A percentile compares a stretch with the other conserved stretches of the same genome.
These are phyloP conservation scores for Scolopax bukidnonensis DNA, from an alignment of 2,797 vertebrate genomes.

Conservation along the genomic window DNA sequence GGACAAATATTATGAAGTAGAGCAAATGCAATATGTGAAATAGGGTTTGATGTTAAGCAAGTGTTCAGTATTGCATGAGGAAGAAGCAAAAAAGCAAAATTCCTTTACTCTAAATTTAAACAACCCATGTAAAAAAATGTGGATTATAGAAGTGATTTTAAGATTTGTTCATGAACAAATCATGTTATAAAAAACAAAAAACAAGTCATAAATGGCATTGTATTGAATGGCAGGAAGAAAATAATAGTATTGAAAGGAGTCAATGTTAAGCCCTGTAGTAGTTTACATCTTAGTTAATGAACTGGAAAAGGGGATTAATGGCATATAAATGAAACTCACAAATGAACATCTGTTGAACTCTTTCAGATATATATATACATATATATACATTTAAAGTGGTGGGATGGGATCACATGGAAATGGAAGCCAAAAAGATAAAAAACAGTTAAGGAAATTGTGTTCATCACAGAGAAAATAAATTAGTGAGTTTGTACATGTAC, in stretches of 20 bases:
- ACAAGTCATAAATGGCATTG: background rate
- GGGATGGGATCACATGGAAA: background rate
- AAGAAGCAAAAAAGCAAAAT: background rate
- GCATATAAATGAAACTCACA: background rate
- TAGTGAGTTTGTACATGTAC: background rate
- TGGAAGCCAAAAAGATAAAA: background rate
- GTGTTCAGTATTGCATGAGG: background rate
- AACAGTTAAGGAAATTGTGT: background rate
- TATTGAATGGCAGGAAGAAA: background rate
- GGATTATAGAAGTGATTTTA: background rate
- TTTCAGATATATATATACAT: background rate
- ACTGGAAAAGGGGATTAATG: background rate
- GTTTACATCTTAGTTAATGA: constrained; percentile 30
- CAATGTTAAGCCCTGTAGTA: background rate
- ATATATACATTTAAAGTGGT: background rate
- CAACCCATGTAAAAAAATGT: background rate
- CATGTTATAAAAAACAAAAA: too few species aligned
- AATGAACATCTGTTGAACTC: background rate
- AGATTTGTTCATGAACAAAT: background rate
- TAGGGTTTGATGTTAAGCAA: background rate
- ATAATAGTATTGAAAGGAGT: background rate
- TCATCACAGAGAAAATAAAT: background rate
- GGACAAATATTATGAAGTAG: background rate
- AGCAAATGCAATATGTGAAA: background rate
- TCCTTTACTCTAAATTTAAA: background rate